Evolutionary conservation across 2,888 invertebrate genomes (phyloP), one percentile per base, ranked within the genome.

Genomic region (Pheosia tremula): DNA sequence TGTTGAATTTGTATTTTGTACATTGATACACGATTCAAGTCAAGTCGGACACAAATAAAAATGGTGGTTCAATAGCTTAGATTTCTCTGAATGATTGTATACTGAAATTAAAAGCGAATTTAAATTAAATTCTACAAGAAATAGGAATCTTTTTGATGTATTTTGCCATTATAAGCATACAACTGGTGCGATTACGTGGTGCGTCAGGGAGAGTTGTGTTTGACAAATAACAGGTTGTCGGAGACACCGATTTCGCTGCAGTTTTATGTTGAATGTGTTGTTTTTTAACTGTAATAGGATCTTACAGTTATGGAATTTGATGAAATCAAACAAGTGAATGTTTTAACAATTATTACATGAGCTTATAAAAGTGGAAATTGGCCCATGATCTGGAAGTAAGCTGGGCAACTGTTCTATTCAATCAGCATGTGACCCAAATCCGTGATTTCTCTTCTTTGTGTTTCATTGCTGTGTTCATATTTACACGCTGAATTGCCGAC

Each of bases 351-450:
- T 58, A 62, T 61, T 56, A 50, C 37, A 63, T 66, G 39, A 68
- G 60, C 5, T 67, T 38, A 24, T 56, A 52, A 13, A 45, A 62
- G 57, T 67, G 69, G 70, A 73, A 62, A 59, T 62, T 61, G 59
- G 67, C 56, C 62, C 64, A 69, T 68, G 61, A 74, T 69, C 72
- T 71, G 64, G 69, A 74, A 78, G 75, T 77, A 76, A 85, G 82
- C 84, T 85, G 84, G 72, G 74, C 75, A 72, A 84, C 80, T 80
- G 79, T 78, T 85, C 78, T 83, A 86, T 85, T 86, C 86, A 86
- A 90, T 90, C 93, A 90, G 90, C 92, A 91, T 93, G 92, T 93
- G 93, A 93, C 93, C 93, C 93, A 93, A 91, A 92, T 93, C 87
- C 80, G 82, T 87, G 90, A 91, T 93, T 93, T 93, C 92, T 92